These are phyloP conservation scores for Ditula angustiorana DNA, from an alignment of 2,888 invertebrate genomes.

Conservation along the genomic window DNA sequence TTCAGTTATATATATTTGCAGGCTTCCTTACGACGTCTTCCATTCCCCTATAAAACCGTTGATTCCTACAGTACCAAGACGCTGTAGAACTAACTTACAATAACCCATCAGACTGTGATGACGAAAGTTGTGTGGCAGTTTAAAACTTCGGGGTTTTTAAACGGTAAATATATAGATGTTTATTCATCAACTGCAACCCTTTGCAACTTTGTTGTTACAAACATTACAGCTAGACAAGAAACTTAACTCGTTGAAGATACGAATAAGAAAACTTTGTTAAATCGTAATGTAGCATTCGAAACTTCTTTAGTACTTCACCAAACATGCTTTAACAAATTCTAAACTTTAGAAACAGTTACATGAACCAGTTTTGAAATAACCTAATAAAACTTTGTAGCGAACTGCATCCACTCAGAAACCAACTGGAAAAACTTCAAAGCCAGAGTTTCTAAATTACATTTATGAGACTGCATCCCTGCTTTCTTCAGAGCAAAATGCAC, in stretches of 20 bases:
- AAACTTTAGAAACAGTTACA: slow-evolving; percentile 18
- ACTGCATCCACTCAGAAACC: slow-evolving; percentile 23
- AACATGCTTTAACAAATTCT: slow-evolving; percentile 6
- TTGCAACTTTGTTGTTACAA: no score
- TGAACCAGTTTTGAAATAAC: slow-evolving; percentile 12
- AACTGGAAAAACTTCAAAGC: slow-evolving; percentile 28
- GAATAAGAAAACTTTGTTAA: slow-evolving; percentile 12
- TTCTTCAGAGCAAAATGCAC: slow-evolving; percentile 7
- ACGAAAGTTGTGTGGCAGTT: no score
- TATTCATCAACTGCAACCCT: no score
- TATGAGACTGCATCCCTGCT: neutral
- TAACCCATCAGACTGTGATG: no score
- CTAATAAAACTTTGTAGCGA: slow-evolving; percentile 8
- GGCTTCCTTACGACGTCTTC: no score
- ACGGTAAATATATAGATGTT: no score
- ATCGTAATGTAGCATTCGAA: slow-evolving; percentile 17
- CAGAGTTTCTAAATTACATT: slow-evolving; percentile 26
- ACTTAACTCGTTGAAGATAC: neutral
- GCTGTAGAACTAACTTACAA: no score
- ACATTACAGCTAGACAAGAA: neutral
- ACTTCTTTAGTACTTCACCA: neutral
- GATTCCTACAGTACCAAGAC: no score
- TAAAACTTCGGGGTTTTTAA: no score
- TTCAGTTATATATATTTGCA: no score
- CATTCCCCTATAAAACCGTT: no score